Evolutionary conservation across 2,797 vertebrate species (phyloP).

Genomic region (Phrynocephalus forsythii): DNA sequence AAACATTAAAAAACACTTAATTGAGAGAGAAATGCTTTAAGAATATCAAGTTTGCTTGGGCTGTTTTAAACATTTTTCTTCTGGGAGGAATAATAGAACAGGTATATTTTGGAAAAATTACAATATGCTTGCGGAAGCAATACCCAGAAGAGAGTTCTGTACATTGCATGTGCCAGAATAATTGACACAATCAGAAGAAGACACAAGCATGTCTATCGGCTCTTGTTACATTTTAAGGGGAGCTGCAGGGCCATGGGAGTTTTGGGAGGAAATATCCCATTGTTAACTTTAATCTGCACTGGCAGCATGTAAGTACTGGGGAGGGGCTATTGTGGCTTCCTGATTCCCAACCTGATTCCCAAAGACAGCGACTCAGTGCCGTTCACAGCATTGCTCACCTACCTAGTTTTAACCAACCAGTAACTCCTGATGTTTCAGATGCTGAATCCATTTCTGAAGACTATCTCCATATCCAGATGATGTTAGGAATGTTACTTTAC

Average conservation of each 20-base stretch:
- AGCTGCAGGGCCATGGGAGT: slow-evolving; percentile 66
- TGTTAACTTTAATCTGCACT: slow-evolving; percentile 62
- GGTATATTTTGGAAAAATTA: slow-evolving; percentile 73
- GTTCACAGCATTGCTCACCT: no score
- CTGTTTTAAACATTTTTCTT: slow-evolving; percentile 18
- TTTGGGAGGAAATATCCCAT: slow-evolving; percentile 63
- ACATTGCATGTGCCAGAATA: slow-evolving; percentile 75
- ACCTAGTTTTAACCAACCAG: no score
- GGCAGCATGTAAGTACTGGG: slow-evolving; percentile 43
- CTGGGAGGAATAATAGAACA: slow-evolving; percentile 34
- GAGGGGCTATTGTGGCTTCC: no score
- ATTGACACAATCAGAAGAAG: slow-evolving; percentile 74
- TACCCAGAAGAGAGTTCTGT: slow-evolving; percentile 72
- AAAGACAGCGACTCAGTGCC: no score
- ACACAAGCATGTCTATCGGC: slow-evolving; percentile 68
- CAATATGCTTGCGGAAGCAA: slow-evolving; percentile 73
- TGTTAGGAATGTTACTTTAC: no score
- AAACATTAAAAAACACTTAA: slow-evolving; percentile 18
- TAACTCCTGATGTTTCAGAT: no score
- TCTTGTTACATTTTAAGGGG: slow-evolving; percentile 73
- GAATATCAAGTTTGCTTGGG: slow-evolving; percentile 16
- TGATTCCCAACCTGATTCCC: no score
- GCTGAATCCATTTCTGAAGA: no score
- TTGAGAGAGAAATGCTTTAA: background rate
- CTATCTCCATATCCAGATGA: no score